Evolutionary conservation across 2,888 invertebrate species (phyloP).

Genomic region (Scaptomyza parva): DNA sequence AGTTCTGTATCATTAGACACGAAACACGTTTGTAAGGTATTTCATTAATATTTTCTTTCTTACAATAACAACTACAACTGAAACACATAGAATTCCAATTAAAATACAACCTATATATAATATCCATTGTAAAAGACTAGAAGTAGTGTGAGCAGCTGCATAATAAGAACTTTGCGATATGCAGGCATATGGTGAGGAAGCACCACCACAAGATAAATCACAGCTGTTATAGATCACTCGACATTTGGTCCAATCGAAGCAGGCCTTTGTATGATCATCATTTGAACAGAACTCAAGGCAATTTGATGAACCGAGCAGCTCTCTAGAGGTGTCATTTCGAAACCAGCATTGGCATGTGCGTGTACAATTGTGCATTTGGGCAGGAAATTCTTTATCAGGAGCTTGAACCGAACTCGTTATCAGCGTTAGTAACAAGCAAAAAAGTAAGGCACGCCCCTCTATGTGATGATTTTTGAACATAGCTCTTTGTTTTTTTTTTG

Average conservation of each 20-base stretch:
- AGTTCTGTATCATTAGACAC: no score
- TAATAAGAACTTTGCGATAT: conserved; percentile 13
- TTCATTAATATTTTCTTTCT: not conserved
- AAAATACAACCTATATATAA: not conserved
- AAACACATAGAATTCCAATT: not conserved
- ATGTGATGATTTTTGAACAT: not conserved
- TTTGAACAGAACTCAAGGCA: conserved; percentile 25
- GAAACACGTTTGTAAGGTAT: not conserved
- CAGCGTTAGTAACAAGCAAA: conserved; percentile 15
- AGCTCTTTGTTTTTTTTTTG: not conserved
- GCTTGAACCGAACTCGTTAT: not conserved
- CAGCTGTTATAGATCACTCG: not conserved
- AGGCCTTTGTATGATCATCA: conserved; percentile 35
- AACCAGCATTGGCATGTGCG: conserved; percentile 39
- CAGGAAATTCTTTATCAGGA: conserved; percentile 9
- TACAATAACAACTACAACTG: not conserved
- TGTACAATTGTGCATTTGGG: conserved; percentile 11
- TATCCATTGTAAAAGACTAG: not conserved
- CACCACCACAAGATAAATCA: conserved; percentile 14
- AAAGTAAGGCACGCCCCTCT: not conserved
- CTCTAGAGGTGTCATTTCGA: conserved; percentile 10
- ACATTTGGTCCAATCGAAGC: conserved; percentile 31
- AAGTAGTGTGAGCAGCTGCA: not conserved
- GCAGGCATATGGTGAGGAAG: conserved; percentile 7
- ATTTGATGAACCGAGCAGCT: conserved; percentile 7